Conservation (phyloP, 1,140 invertebrate species). For the Rhizoglyphus robini region DNA sequence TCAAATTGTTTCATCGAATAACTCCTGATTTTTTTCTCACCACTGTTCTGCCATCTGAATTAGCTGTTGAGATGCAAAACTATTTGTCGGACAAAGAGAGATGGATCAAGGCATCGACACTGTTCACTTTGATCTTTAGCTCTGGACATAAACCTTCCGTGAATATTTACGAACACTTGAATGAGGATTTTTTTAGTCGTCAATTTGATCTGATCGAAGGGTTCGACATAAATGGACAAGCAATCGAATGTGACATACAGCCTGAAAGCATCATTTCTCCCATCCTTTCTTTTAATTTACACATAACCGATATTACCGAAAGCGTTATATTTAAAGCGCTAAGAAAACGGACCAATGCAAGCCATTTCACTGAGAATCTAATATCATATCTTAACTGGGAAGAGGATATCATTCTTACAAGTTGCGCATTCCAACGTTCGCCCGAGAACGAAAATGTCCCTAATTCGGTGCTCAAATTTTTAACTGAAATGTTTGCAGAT, state of each 20-base stretch:
- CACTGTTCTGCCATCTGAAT: conserved; percentile 70
- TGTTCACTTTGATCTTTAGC: conserved; percentile 70
- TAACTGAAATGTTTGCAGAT: conserved; percentile 64
- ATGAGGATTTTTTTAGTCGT: conserved; percentile 59
- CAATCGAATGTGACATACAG: conserved; percentile 16
- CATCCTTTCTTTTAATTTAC: conserved; percentile 72
- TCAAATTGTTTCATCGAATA: conserved; percentile 8
- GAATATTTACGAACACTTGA: conserved; percentile 43
- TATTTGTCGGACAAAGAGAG: conserved; percentile 53
- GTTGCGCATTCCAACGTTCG: background rate
- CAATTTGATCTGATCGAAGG: conserved; percentile 60
- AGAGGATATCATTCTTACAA: conserved; percentile 33
- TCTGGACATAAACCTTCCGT: conserved; percentile 52
- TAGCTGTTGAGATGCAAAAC: conserved; percentile 50
- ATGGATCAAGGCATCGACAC: conserved; percentile 54
- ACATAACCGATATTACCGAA: conserved; percentile 49
- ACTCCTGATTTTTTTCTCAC: conserved; percentile 61
- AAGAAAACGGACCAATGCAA: conserved; percentile 52
- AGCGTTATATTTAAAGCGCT: conserved; percentile 63
- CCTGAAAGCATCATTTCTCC: conserved; percentile 21
- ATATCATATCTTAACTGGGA: conserved; percentile 71
- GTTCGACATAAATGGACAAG: conserved; percentile 31
- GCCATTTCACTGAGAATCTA: conserved; percentile 76
- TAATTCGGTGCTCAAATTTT: conserved; percentile 73
- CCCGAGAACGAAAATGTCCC: conserved; percentile 44